Conservation (phyloP, 2,888 invertebrate species). For the Xylocampa areola region DNA sequence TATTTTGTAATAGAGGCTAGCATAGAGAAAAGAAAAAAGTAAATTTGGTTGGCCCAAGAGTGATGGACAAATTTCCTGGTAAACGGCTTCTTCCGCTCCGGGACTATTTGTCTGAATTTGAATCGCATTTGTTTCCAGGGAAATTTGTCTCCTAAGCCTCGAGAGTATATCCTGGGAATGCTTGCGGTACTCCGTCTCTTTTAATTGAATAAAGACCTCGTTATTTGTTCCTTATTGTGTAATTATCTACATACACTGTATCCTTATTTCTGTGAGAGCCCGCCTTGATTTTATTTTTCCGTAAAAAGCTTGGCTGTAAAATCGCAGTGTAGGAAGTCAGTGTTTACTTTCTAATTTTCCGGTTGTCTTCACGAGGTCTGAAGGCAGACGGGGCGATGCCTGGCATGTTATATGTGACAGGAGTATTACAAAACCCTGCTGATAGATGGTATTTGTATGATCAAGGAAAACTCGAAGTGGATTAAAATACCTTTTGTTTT, state of each 20-base stretch:
- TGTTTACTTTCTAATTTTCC: constrained; percentile 88
- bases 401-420: constrained; percentile 76
- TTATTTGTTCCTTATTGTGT: constrained; percentile 68
- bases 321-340: constrained; percentile 69
- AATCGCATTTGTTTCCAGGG: constrained; percentile 88
- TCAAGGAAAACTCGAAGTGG: constrained; percentile 16
- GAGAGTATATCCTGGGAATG: constrained; percentile 76
- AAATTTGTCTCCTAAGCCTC: constrained; percentile 88
- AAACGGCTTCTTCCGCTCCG: constrained; percentile 86
- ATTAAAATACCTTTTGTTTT: constrained; percentile 45
- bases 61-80: constrained; percentile 89
- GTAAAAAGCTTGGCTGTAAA: constrained; percentile 67
- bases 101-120: constrained; percentile 90
- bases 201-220: constrained; percentile 84
- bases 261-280: constrained; percentile 38
- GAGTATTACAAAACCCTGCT: constrained; percentile 73
- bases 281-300: constrained; percentile 60
- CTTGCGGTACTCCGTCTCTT: constrained; percentile 78
- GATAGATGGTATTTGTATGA: constrained; percentile 60
- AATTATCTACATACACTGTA: constrained; percentile 68
- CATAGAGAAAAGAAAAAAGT: constrained; percentile 78
- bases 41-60: constrained; percentile 83
- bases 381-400: constrained; percentile 71
- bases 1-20: constrained; percentile 66
- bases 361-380: constrained; percentile 85